Percentiles rank a stretch among this genome's conserved stretches.
Conservation (phyloP, 2,113 vertebrate species). For the Regulus satrapa region DNA sequence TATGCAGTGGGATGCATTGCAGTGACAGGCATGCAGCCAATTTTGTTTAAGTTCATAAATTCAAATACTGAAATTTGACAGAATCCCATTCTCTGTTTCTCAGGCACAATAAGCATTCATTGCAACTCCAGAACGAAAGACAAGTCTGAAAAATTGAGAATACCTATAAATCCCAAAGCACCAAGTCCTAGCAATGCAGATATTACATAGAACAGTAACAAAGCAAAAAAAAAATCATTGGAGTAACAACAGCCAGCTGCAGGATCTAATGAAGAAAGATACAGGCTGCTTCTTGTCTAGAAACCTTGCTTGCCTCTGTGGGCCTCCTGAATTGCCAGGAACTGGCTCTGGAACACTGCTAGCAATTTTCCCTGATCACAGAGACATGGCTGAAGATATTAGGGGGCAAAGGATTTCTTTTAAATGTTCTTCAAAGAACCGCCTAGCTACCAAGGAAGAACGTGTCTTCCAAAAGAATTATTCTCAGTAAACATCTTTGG, state of each 20-base stretch:
- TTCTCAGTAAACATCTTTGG: background rate
- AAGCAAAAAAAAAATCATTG: background rate
- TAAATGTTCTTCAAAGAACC: background rate
- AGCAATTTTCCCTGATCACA: background rate
- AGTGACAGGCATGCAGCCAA: background rate
- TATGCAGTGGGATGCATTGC: background rate
- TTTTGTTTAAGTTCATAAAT: constrained; percentile 22
- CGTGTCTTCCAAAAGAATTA: background rate
- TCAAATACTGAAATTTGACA: constrained; percentile 19
- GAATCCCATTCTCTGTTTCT: constrained; percentile 29
- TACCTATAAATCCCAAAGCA: background rate
- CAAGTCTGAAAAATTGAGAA: background rate
- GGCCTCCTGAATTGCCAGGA: background rate
- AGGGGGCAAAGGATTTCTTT: background rate
- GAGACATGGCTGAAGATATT: background rate
- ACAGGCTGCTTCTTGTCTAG: background rate
- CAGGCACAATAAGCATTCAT: background rate
- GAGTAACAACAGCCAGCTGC: background rate
- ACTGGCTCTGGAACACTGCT: background rate
- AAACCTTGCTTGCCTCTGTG: background rate
- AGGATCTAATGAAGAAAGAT: background rate
- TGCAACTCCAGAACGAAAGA: background rate
- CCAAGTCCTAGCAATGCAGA: background rate
- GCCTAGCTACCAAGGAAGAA: background rate
- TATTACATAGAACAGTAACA: background rate